A percentile compares a stretch with the other conserved stretches of the same genome.
Conservation (phyloP, 2,797 vertebrate genomes). For the Falco novaeseelandiae region DNA sequence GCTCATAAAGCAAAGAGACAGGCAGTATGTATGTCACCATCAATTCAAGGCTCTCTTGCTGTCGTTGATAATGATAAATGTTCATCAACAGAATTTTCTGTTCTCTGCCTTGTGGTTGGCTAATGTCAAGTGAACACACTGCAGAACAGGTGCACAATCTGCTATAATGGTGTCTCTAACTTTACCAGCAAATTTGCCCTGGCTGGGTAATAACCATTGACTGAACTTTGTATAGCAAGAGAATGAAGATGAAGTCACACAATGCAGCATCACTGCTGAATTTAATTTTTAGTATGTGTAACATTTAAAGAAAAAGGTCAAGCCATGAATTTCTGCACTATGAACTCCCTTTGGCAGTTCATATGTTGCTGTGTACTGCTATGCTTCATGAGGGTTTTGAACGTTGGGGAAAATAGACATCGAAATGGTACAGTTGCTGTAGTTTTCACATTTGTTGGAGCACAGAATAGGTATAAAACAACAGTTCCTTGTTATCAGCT, state of each 20-base stretch:
- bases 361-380: background rate
- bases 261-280: background rate
- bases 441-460: background rate
- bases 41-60: conserved; percentile 81
- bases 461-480: background rate
- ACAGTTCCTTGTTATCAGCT: background rate
- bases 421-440: background rate
- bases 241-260: background rate
- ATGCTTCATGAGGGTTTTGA: background rate
- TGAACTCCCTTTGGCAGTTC: background rate
- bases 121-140: background rate
- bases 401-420: background rate
- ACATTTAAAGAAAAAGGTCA: background rate
- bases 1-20: conserved; percentile 83
- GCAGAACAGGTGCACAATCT: background rate
- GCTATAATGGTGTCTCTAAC: background rate
- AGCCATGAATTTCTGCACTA: background rate
- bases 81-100: background rate
- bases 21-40: conserved; percentile 78
- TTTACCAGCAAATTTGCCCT: background rate
- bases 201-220: background rate
- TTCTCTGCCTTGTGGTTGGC: background rate
- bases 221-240: background rate
- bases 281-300: background rate
- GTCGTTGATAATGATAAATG: conserved; percentile 73